Evolutionary conservation across 2,888 invertebrate species (phyloP).

Genomic region (Timema podura): DNA sequence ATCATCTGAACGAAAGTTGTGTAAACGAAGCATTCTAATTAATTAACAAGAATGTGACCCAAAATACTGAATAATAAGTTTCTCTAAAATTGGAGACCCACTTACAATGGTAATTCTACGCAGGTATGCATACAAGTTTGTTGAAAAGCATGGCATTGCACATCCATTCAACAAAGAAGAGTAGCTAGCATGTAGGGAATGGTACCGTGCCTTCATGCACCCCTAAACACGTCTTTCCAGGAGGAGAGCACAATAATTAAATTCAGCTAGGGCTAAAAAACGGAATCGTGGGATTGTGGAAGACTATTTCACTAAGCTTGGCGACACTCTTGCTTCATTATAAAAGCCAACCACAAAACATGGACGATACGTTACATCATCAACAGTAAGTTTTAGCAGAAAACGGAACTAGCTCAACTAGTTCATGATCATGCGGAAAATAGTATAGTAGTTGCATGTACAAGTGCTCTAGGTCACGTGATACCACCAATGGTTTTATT

Average conservation of each 20-base stretch:
- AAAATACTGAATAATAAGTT: not conserved
- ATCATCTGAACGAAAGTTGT: not conserved
- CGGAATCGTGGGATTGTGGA: slow-evolving; percentile 35
- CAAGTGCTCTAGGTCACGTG: not conserved
- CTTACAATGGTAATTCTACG: not conserved
- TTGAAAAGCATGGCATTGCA: not conserved
- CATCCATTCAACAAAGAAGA: slow-evolving; percentile 5
- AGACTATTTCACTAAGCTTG: slow-evolving; percentile 35
- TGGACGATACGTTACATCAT: no score
- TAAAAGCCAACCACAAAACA: no score
- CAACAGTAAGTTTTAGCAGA: not conserved
- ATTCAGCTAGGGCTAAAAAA: slow-evolving; percentile 37
- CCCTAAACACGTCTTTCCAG: slow-evolving; percentile 33
- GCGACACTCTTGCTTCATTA: no score
- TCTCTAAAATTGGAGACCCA: not conserved
- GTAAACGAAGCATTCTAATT: not conserved
- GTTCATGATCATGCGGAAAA: not conserved
- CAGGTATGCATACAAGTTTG: not conserved
- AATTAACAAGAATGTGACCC: not conserved
- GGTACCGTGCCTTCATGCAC: slow-evolving; percentile 32
- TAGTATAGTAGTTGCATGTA: not conserved
- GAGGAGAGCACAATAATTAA: slow-evolving; percentile 36
- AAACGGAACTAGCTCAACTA: not conserved
- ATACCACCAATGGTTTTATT: no score
- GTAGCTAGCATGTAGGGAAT: slow-evolving; percentile 31